A percentile compares a stretch with the other conserved stretches of the same genome.
phyloP scores from a whole-genome alignment of 2,797 vertebrate genomes.

The Okamejei kenojei region DNA sequence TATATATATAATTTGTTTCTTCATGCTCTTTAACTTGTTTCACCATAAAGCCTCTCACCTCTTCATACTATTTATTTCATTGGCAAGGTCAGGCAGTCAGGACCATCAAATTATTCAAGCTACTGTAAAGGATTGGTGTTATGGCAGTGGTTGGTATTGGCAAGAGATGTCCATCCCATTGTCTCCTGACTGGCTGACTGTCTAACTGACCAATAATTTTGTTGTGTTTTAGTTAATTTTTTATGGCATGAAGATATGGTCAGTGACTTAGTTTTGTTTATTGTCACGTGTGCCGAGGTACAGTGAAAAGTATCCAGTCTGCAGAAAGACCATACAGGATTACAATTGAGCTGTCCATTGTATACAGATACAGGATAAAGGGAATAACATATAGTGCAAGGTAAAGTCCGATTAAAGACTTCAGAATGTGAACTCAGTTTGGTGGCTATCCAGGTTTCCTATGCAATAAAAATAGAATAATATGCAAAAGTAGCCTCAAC shows the following conservation, averaged over 20 bases:
- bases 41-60: background rate
- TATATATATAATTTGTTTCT: background rate
- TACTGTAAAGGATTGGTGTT: background rate
- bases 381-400: no score
- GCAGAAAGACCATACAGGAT: no score
- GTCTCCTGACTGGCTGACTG: background rate
- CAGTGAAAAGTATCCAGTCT: no score
- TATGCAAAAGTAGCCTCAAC: no score
- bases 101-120: background rate
- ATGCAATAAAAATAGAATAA: background rate
- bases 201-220: background rate
- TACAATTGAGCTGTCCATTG: no score
- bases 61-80: no score
- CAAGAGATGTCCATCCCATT: background rate
- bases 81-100: background rate
- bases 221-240: background rate
- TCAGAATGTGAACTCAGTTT: background rate
- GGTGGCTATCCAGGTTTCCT: background rate
- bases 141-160: background rate
- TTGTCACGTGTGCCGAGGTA: no score
- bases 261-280: no score
- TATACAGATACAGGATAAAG: no score
- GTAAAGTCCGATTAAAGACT: no score
- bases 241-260: background rate
- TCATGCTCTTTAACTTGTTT: background rate